Conservation (phyloP, 2,113 vertebrate genomes). For the Psettodes erumei region DNA sequence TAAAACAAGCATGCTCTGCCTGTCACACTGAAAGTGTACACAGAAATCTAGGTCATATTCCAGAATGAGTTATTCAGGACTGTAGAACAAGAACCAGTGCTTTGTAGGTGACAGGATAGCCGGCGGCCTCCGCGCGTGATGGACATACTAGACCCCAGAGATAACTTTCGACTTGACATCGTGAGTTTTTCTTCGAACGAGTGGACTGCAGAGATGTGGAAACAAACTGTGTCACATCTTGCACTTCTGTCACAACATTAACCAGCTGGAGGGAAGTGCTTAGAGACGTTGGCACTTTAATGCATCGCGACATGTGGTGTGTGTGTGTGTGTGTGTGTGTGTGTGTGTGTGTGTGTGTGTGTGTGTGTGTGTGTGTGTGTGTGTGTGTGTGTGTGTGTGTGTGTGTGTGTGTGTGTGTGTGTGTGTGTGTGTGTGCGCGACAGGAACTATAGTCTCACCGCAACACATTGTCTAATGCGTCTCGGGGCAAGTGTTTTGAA, state of each 20-base stretch:
- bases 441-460: not conserved
- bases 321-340: too few relatives aligned
- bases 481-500: slow-evolving; percentile 3
- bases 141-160: not conserved
- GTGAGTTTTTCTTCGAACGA: not conserved
- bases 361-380: too few relatives aligned
- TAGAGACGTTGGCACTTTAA: not conserved
- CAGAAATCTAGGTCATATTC: not conserved
- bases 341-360: too few relatives aligned
- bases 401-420: too few relatives aligned
- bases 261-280: not conserved
- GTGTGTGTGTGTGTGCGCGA: too few relatives aligned
- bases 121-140: not conserved
- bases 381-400: too few relatives aligned
- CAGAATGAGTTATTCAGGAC: not conserved
- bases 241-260: not conserved
- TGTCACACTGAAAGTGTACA: not conserved
- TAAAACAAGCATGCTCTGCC: not conserved
- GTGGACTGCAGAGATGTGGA: not conserved
- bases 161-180: not conserved
- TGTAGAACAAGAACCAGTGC: not conserved
- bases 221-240: not conserved
- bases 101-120: not conserved
- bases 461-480: not conserved
- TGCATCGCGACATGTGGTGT: not conserved